Percentiles rank a stretch among this genome's conserved stretches.
Evolutionary conservation across 2,113 vertebrate species (phyloP).

Genomic region (Lates calcarifer): DNA sequence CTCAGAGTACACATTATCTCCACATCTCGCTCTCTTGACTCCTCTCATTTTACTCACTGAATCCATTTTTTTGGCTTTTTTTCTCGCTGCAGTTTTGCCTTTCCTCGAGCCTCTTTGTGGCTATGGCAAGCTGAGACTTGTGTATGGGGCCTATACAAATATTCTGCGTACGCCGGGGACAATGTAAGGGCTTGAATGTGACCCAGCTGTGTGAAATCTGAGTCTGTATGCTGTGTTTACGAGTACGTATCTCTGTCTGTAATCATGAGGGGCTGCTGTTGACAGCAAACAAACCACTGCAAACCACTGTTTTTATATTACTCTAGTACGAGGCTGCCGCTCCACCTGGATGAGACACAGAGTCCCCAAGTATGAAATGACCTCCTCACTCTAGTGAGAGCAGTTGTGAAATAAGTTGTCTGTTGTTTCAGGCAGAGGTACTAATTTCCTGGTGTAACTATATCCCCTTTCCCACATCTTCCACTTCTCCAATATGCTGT

Average conservation of each 20-base stretch:
- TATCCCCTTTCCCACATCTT: not conserved
- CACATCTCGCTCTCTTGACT: constrained; percentile 24
- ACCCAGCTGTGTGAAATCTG: constrained; percentile 57
- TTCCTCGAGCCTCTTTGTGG: constrained; percentile 31
- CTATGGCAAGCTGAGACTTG: constrained; percentile 67
- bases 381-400: not conserved
- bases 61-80: constrained; percentile 6
- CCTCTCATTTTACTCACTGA: constrained; percentile 54
- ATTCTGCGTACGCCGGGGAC: constrained; percentile 28
- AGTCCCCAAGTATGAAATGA: not conserved
- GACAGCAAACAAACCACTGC: not conserved
- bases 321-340: not conserved
- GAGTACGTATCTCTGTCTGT: constrained; percentile 31
- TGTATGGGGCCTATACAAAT: constrained; percentile 32
- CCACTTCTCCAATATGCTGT: not conserved
- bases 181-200: constrained; percentile 47
- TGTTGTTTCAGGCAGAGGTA: constrained; percentile 18
- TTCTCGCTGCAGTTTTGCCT: constrained; percentile 1
- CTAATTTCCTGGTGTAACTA: not conserved
- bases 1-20: constrained; percentile 40
- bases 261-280: not conserved
- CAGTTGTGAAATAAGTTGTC: not conserved
- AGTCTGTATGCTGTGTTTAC: constrained; percentile 38
- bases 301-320: no score
- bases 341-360: not conserved